Percentiles rank a stretch among this genome's conserved stretches.
These are phyloP conservation scores for Coendou prehensilis DNA, from an alignment of 2,797 vertebrate genomes.

Conservation along the genomic window DNA sequence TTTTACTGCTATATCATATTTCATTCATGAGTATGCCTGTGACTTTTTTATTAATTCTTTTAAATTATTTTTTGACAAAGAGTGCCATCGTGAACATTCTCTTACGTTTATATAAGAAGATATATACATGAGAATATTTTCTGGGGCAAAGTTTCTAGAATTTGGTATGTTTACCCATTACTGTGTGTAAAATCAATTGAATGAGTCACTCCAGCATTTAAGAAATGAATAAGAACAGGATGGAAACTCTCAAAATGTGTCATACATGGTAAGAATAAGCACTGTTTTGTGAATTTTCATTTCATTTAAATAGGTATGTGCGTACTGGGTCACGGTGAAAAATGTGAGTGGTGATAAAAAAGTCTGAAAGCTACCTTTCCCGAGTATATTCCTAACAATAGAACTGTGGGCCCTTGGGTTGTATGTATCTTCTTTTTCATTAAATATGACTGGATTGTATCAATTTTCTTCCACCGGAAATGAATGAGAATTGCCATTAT, in stretches of 20 bases:
- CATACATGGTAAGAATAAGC: slow-evolving; percentile 59
- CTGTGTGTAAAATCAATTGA: slow-evolving; percentile 72
- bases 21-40: neutral
- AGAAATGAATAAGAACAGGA: slow-evolving; percentile 70
- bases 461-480: slow-evolving; percentile 45
- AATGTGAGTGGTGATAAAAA: slow-evolving; percentile 46
- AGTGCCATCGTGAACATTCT: neutral
- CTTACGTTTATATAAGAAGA: neutral
- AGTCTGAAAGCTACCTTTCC: neutral
- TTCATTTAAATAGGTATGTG: slow-evolving; percentile 62
- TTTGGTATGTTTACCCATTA: slow-evolving; percentile 64
- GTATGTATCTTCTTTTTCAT: neutral
- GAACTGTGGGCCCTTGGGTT: slow-evolving; percentile 1
- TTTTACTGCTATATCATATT: slow-evolving; percentile 41
- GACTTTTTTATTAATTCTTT: slow-evolving; percentile 6
- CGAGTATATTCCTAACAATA: slow-evolving; percentile 27
- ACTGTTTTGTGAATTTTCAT: slow-evolving; percentile 58
- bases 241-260: slow-evolving; percentile 73
- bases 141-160: slow-evolving; percentile 54
- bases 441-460: neutral
- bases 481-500: neutral
- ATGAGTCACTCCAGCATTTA: slow-evolving; percentile 63
- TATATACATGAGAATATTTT: slow-evolving; percentile 55
- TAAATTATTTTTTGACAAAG: slow-evolving; percentile 45
- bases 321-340: slow-evolving; percentile 37